Evolutionary conservation across 2,797 vertebrate species (phyloP).

Genomic region (Notoglanidium macrostoma): DNA sequence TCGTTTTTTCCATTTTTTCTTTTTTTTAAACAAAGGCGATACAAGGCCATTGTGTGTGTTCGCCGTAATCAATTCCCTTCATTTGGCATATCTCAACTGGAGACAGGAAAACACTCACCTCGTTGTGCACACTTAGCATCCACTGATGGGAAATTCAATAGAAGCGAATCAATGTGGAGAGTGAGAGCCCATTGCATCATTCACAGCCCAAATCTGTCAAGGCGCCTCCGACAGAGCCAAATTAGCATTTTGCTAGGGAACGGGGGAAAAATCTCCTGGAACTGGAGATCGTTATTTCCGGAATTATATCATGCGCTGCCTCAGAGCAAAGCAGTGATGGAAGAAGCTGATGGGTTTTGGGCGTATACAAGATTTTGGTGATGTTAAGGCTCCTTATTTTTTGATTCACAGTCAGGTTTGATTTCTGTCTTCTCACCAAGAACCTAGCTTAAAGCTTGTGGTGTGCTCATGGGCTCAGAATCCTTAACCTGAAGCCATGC

Average conservation of each 20-base stretch:
- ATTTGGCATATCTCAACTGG: slow-evolving; percentile 28
- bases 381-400: slow-evolving; percentile 46
- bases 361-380: slow-evolving; percentile 17
- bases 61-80: slow-evolving; percentile 26
- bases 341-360: slow-evolving; percentile 33
- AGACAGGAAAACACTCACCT: slow-evolving; percentile 43
- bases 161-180: slow-evolving; percentile 44
- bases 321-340: slow-evolving; percentile 50
- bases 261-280: slow-evolving; percentile 32
- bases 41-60: slow-evolving; percentile 7
- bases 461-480: slow-evolving; percentile 26
- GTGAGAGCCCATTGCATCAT: slow-evolving; percentile 19
- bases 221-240: slow-evolving; percentile 35
- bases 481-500: slow-evolving; percentile 31
- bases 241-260: slow-evolving; percentile 51
- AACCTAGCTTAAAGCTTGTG: slow-evolving; percentile 35
- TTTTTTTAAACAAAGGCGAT: background rate
- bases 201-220: slow-evolving; percentile 55
- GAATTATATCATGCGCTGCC: slow-evolving; percentile 43
- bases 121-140: slow-evolving; percentile 36
- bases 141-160: slow-evolving; percentile 49
- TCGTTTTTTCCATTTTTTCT: background rate
- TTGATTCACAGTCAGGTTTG: slow-evolving; percentile 45
- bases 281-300: slow-evolving; percentile 53
- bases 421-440: slow-evolving; percentile 39